Base-by-base conservation (phyloP, 1,140 invertebrate genomes). In the Dinoponera quadriceps region DNA sequence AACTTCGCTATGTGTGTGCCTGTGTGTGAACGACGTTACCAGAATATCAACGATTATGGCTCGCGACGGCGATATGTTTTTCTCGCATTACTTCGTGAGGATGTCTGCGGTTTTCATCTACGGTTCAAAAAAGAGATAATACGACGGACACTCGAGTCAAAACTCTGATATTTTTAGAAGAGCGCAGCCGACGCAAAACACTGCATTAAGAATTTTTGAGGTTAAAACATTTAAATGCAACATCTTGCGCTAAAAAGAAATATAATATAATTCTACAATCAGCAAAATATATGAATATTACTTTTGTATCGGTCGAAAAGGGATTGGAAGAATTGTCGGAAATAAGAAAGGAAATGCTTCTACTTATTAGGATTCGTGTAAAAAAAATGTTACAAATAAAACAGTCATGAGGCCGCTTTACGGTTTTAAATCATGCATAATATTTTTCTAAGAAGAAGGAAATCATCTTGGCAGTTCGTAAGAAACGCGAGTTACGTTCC, bases 31-130 rank as follows among this genome's bases (percentile, higher is more conserved):
- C 20, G 33, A 78, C 51, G 22, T 80, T 80, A 44, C 18, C 48
- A n/a, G 51, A 80, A 80, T 80, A 80, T 80, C 65, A 33, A 71
- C 33, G 51, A 80, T 69, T 80, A 80, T 78, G 33, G 55, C 33
- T 44, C 65, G 63, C 51, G 18, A 55, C 16, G 5, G n/a, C 4
- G 18, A 78, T 68, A 78, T 13, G 44, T 69, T 68, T 22, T 80
- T 59, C 33, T 59, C 54, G 65, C 16, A 18, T 80, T 71, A 80
- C 5, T 29, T 51, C 25, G 25, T 71, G 44, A 59, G 71, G 33
- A 59, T 14, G 18, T 57, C 18, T 14, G 18, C 18, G 69, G 33
- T 80, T 68, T 78, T 51, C 2, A 38, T 57, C 22, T 11, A 22
- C 29, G 33, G 20, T 38, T 77, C 25, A 16, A 20, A 3, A 68